phyloP scores from a whole-genome alignment of 2,888 invertebrate genomes.

The Micoletzkya japonica region DNA sequence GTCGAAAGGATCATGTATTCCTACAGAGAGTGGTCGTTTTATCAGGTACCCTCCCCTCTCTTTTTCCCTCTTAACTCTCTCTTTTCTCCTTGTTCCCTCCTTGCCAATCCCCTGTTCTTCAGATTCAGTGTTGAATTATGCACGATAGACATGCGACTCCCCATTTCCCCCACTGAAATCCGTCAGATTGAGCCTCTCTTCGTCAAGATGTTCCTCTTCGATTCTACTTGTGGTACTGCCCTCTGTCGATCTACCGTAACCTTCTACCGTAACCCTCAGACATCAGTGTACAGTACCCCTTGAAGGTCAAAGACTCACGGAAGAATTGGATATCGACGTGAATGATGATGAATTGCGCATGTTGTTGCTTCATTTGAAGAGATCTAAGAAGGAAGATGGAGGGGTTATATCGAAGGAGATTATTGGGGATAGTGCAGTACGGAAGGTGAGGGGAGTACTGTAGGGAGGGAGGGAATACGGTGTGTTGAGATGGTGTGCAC shows the following conservation, averaged over 20 bases:
- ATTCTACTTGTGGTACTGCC: slow-evolving; percentile 72
- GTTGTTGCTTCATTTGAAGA: not conserved
- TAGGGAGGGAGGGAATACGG: not conserved
- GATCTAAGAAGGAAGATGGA: slow-evolving; percentile 14
- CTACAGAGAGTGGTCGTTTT: not conserved
- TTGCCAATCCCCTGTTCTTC: not conserved
- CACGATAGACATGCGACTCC: slow-evolving; percentile 29
- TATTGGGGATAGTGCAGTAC: slow-evolving; percentile 6
- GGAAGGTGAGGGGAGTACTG: slow-evolving; percentile 5
- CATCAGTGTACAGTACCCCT: not conserved
- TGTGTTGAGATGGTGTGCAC: slow-evolving; percentile 36
- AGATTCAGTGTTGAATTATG: slow-evolving; percentile 29
- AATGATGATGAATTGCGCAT: slow-evolving; percentile 37
- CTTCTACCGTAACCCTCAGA: not conserved
- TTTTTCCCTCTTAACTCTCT: too few species aligned
- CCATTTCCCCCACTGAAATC: slow-evolving; percentile 25
- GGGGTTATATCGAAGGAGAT: slow-evolving; percentile 10
- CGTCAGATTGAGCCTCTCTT: slow-evolving; percentile 85
- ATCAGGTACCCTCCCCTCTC: too few species aligned
- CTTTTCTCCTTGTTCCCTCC: not conserved
- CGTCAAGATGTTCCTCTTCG: slow-evolving; percentile 84
- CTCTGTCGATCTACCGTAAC: not conserved
- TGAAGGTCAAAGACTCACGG: slow-evolving; percentile 48
- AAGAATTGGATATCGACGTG: slow-evolving; percentile 52
- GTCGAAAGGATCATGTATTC: not conserved